Base-by-base conservation (phyloP, 2,888 invertebrate species). In the Tinea trinotella region DNA sequence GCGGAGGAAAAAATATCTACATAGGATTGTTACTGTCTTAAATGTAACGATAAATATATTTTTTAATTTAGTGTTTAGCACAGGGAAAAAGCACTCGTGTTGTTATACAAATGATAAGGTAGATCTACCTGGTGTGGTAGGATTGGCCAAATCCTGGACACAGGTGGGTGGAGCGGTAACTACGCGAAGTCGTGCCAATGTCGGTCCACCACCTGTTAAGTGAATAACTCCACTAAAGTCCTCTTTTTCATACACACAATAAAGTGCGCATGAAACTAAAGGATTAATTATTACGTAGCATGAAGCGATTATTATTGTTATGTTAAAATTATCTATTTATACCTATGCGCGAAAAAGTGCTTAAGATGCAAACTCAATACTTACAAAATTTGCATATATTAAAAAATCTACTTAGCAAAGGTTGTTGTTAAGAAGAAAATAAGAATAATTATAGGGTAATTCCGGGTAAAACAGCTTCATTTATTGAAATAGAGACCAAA, bases 171-270 rank as follows among this genome's bases (percentile, higher is more conserved):
- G 89, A 1, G 89, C 89, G 1, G 90, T 90, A 36, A 91, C 90
- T 4, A 93, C 93, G 4, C 93, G 88, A 40, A 93, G 77, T 0
- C 93, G 86, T 0, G 92, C 93, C 63, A 93, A 85, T 0, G 92
- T 92, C 5, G 92, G 90, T 0, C 92, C 91, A 0, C 89, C 89
- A 0, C 40, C 40, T 40, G 40, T 30, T 30, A 30, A 30, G 30
- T 2, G 30, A 30, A 30, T n/a, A 30, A 67, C 70, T 20, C 52
- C 49, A 64, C 13, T 7, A 13, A 46, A 17, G 35, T 30, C n/a
- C 30, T 7, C 7, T 7, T 22, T 22, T 30, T 30, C 10, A 20
- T 6, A 54, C 17, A n/a, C 10, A 34, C 12, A 19, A 18, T 4
- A 12, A 15, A 12, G 24, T n/a, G 9, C 5, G 15, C 13, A 36